A percentile compares a stretch with the other conserved stretches of the same genome.
Evolutionary conservation across 2,888 invertebrate genomes (phyloP).

Genomic region (Harmothoe impar): DNA sequence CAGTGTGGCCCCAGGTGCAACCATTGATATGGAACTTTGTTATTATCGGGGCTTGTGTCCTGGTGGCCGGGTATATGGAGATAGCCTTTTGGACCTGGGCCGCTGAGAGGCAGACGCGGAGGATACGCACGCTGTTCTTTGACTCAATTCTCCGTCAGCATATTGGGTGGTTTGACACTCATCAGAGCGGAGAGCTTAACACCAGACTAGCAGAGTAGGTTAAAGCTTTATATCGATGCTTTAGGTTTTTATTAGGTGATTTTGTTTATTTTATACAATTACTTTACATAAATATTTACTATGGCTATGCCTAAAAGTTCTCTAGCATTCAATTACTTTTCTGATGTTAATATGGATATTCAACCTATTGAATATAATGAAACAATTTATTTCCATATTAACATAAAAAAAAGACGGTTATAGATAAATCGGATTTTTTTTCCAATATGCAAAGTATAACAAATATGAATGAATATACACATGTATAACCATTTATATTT

Average conservation of each 20-base stretch:
- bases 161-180: conserved; percentile 67
- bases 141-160: conserved; percentile 62
- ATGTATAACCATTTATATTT: too few species aligned
- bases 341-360: not conserved
- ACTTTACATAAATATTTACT: not conserved
- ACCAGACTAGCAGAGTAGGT: conserved; percentile 66
- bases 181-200: conserved; percentile 65
- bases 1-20: conserved; percentile 48
- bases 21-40: conserved; percentile 48
- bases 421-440: too few species aligned
- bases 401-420: too few species aligned
- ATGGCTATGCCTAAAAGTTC: not conserved
- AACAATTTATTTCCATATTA: too few species aligned
- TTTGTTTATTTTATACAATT: too few species aligned
- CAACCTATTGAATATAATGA: too few species aligned
- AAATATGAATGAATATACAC: too few species aligned
- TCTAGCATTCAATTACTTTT: not conserved
- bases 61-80: conserved; percentile 62
- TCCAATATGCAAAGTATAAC: too few species aligned
- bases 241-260: too few species aligned
- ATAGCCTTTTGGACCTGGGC: conserved; percentile 62
- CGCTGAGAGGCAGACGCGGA: conserved; percentile 57
- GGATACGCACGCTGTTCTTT: conserved; percentile 56
- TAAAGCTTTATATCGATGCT: too few species aligned
- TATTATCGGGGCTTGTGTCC: conserved; percentile 54